A percentile compares a stretch with the other conserved stretches of the same genome.
Conservation (phyloP, 2,797 vertebrate species). For the Toxotes lorentzi region DNA sequence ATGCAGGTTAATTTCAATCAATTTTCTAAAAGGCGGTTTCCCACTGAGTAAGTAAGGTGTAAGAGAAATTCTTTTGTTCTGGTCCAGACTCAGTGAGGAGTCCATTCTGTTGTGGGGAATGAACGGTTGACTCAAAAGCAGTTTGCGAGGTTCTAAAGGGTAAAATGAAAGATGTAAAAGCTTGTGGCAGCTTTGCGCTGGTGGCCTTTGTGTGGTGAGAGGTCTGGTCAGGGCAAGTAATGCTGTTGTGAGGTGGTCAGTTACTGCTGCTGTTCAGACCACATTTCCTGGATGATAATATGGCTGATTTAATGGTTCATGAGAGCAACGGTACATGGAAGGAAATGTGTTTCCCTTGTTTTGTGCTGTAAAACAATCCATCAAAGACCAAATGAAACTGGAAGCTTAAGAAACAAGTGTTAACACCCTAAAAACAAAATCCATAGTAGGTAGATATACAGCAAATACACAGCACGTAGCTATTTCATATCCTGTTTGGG, state of each 20-base stretch:
- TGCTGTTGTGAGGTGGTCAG: not conserved
- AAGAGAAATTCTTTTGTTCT: slow-evolving; percentile 38
- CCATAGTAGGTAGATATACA: not conserved
- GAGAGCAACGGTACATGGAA: not conserved
- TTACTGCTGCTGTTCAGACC: not conserved
- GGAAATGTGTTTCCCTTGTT: not conserved
- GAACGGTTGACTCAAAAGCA: slow-evolving; percentile 1
- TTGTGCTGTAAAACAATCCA: not conserved
- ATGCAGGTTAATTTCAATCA: slow-evolving; percentile 38
- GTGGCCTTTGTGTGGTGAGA: not conserved
- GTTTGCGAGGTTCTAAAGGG: not conserved
- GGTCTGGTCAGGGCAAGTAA: not conserved
- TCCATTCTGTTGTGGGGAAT: not conserved
- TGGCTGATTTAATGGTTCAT: not conserved
- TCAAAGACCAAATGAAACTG: no score
- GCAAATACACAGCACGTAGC: not conserved
- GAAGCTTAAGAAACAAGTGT: no score
- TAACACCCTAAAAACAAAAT: not conserved
- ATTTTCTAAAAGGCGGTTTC: slow-evolving; percentile 40
- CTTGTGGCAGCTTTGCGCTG: slow-evolving; percentile 4
- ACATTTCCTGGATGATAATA: not conserved
- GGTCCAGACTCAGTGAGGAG: slow-evolving; percentile 13
- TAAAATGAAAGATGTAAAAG: slow-evolving; percentile 16
- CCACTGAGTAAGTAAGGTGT: slow-evolving; percentile 16
- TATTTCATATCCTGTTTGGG: not conserved